Conservation (phyloP, 2,888 invertebrate genomes). For the Clusia tigrina region DNA sequence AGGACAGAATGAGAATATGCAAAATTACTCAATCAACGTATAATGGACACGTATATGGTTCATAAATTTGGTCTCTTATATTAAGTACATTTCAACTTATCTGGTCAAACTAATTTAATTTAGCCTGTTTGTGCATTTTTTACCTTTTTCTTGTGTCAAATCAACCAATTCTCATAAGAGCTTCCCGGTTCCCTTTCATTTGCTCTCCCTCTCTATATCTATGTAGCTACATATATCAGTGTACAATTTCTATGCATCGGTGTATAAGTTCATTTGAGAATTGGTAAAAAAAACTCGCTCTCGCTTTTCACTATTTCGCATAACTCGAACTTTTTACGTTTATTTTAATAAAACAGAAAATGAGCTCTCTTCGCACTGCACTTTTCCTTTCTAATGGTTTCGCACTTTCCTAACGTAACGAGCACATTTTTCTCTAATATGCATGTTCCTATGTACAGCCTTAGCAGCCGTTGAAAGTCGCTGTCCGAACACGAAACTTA, state of each 20-base stretch:
- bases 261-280: neutral
- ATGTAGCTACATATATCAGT: too few species aligned
- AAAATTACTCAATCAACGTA: too few species aligned
- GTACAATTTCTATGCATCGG: too few species aligned
- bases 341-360: neutral
- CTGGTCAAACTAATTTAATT: slow-evolving; percentile 22
- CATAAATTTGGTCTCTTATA: slow-evolving; percentile 23
- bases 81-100: slow-evolving; percentile 1
- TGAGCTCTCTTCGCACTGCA: neutral
- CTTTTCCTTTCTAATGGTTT: neutral
- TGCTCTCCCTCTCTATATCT: too few species aligned
- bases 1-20: too few species aligned
- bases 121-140: slow-evolving; percentile 26
- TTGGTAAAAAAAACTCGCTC: neutral
- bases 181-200: too few species aligned
- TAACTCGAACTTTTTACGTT: neutral
- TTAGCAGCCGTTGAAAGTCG: slow-evolving; percentile 44
- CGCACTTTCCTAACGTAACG: neutral
- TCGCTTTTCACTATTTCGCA: neutral
- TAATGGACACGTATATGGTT: slow-evolving; percentile 15
- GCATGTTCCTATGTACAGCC: slow-evolving; percentile 24
- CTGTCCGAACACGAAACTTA: slow-evolving; percentile 39
- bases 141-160: slow-evolving; percentile 16
- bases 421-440: slow-evolving; percentile 6
- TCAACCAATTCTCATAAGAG: slow-evolving; percentile 3